phyloP scores from a whole-genome alignment of 2,113 vertebrate genomes.

The Anolis carolinensis region DNA sequence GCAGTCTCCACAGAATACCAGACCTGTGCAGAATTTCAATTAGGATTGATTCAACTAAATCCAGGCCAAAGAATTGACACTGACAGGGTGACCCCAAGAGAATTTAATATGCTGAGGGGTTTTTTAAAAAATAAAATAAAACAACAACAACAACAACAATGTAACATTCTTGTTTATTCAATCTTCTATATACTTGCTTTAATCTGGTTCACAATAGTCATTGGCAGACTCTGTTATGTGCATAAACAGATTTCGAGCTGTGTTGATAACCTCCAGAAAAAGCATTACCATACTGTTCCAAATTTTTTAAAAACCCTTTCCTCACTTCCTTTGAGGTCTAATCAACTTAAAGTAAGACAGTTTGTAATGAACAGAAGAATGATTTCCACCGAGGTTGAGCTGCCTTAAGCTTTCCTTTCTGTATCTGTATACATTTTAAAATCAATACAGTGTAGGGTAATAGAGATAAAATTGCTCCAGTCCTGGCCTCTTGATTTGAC shows the following conservation, averaged over 20 bases:
- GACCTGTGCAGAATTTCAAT: constrained; percentile 84
- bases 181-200: constrained; percentile 47
- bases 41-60: constrained; percentile 86
- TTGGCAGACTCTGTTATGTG: constrained; percentile 40
- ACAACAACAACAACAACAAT: constrained; percentile 35
- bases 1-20: constrained; percentile 79
- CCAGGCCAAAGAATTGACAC: constrained; percentile 74
- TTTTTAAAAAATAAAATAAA: constrained; percentile 39
- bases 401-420: constrained; percentile 45
- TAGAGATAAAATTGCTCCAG: constrained; percentile 50
- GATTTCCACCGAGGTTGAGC: constrained; percentile 58
- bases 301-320: constrained; percentile 42
- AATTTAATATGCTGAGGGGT: constrained; percentile 70
- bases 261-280: constrained; percentile 56
- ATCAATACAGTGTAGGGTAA: constrained; percentile 36
- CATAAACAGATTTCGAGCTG: constrained; percentile 57
- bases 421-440: constrained; percentile 38
- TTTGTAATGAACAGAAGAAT: constrained; percentile 63
- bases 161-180: constrained; percentile 63
- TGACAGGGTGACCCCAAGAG: constrained; percentile 79
- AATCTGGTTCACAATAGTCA: constrained; percentile 45
- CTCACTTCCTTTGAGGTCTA: constrained; percentile 54
- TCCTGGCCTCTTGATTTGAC: constrained; percentile 49
- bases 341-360: constrained; percentile 54
- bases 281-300: constrained; percentile 41